A percentile compares a stretch with the other conserved stretches of the same genome.
phyloP scores from a whole-genome alignment of 2,113 vertebrate genomes.

The Ranitomeya variabilis region DNA sequence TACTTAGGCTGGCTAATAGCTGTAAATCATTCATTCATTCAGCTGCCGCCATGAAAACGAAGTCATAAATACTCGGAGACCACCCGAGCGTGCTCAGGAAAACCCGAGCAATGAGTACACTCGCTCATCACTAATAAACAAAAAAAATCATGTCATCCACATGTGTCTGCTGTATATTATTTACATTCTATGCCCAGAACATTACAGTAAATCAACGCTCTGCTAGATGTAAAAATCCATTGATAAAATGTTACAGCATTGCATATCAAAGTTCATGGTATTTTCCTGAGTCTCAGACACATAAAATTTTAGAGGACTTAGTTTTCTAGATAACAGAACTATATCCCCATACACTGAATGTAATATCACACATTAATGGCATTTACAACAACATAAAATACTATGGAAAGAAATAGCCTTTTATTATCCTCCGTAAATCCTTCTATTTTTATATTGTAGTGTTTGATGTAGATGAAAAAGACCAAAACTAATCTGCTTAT shows the following conservation, averaged over 20 bases:
- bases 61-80: too few relatives aligned
- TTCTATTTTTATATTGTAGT: conserved; percentile 9
- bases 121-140: too few relatives aligned
- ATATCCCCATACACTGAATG: conserved; percentile 9
- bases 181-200: not conserved
- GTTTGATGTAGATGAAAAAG: not conserved
- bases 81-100: too few relatives aligned
- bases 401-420: conserved; percentile 24
- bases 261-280: not conserved
- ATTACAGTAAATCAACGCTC: not conserved
- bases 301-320: conserved; percentile 33
- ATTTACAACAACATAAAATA: conserved; percentile 48
- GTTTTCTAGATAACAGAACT: conserved; percentile 1
- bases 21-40: too few relatives aligned
- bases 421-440: conserved; percentile 48
- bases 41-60: too few relatives aligned
- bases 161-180: not conserved
- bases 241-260: not conserved
- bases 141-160: not conserved
- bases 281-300: not conserved
- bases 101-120: too few relatives aligned
- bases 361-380: conserved; percentile 28
- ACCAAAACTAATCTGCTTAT: conserved; percentile 7
- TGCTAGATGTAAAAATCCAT: not conserved
- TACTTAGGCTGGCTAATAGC: too few relatives aligned